Percentiles rank a stretch among this genome's conserved stretches.
These are phyloP conservation scores for Neuroterus valhalla DNA, from an alignment of 1,140 invertebrate genomes.

Conservation along the genomic window DNA sequence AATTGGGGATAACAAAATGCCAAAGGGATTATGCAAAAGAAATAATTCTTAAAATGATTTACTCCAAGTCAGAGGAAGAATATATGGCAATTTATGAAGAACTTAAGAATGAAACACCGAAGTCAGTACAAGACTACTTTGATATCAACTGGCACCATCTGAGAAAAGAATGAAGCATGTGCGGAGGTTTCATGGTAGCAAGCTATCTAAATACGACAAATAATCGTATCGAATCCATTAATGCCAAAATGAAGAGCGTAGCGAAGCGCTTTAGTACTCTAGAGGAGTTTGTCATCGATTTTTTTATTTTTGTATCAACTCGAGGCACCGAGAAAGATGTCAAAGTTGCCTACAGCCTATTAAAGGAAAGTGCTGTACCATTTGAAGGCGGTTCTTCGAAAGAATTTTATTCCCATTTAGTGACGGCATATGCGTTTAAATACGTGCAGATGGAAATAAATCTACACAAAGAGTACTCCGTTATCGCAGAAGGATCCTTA, in stretches of 20 bases:
- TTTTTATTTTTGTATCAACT: conserved; percentile 34
- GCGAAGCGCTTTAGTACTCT: conserved; percentile 25
- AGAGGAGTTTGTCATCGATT: conserved; percentile 15
- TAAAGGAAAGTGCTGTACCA: neutral
- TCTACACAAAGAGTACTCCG: neutral
- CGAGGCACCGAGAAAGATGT: neutral
- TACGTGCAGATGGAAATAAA: neutral
- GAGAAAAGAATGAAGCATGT: conserved; percentile 37
- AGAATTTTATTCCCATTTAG: neutral
- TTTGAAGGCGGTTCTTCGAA: neutral
- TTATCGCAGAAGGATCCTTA: too few species aligned
- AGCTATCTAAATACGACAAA: conserved; percentile 45
- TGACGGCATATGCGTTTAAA: neutral
- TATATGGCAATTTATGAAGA: conserved; percentile 38
- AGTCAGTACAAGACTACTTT: conserved; percentile 42
- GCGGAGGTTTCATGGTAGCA: conserved; percentile 10
- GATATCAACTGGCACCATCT: conserved; percentile 49
- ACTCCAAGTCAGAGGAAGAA: conserved; percentile 35
- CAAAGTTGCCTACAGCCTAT: neutral
- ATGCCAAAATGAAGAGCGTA: conserved; percentile 42
- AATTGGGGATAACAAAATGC: conserved; percentile 12
- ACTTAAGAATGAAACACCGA: conserved; percentile 33
- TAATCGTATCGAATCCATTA: conserved; percentile 42
- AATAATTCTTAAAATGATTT: conserved; percentile 43
- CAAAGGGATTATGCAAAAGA: conserved; percentile 26